Conservation (phyloP, 2,888 invertebrate species). For the Molanna angustata region DNA sequence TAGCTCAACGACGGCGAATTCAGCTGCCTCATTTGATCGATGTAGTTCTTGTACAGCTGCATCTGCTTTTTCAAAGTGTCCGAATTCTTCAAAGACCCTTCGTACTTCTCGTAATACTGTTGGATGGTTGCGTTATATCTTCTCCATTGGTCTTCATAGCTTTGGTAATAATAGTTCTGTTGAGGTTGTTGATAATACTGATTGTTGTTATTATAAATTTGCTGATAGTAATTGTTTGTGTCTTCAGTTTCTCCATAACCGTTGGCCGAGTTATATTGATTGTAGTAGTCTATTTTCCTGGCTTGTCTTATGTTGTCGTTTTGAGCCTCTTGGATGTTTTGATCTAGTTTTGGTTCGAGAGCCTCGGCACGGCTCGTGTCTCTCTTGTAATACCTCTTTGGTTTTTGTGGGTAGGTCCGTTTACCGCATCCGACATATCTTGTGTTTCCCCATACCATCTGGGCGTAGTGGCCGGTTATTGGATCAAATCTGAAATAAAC, state of each 20-base stretch:
- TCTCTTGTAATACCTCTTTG: conserved; percentile 19
- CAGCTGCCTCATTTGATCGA: conserved; percentile 15
- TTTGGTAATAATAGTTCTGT: not conserved
- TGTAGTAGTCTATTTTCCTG: conserved; percentile 22
- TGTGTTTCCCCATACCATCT: conserved; percentile 31
- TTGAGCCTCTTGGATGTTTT: conserved; percentile 10
- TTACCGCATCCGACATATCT: conserved; percentile 28
- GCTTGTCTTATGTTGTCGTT: conserved; percentile 21
- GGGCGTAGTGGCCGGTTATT: conserved; percentile 27
- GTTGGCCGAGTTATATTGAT: conserved; percentile 2
- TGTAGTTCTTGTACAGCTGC: conserved; percentile 22
- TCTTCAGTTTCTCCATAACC: not conserved
- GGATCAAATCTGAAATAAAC: conserved; percentile 22
- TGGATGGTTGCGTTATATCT: conserved; percentile 19
- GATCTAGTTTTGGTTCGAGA: conserved; percentile 5
- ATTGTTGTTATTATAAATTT: not conserved
- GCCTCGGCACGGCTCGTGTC: conserved; percentile 8
- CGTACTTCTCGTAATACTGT: conserved; percentile 21
- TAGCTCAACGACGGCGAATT: conserved; percentile 12
- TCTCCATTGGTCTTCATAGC: conserved; percentile 7
- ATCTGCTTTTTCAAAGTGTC: conserved; percentile 19
- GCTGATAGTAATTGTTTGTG: not conserved
- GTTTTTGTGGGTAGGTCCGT: conserved; percentile 27
- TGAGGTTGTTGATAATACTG: not conserved
- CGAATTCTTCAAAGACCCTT: conserved; percentile 6